Evolutionary conservation across 2,113 vertebrate species (phyloP), one percentile per base, ranked within the genome.

Genomic region (Azemiops feae): DNA sequence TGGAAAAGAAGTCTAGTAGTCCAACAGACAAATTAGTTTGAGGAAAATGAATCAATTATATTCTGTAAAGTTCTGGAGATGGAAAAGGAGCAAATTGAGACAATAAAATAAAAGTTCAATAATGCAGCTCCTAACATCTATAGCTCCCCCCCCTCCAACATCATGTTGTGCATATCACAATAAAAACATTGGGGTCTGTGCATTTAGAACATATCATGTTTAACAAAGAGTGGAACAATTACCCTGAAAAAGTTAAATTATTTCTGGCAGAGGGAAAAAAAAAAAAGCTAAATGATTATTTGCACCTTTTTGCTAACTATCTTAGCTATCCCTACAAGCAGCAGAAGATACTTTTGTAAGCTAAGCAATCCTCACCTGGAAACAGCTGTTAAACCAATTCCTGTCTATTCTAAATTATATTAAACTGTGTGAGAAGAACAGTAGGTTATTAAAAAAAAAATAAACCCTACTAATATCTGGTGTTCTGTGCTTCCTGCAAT

Each of bases 341-440:
- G 10, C 25, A 60, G 20, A 58, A 91, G 47, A 58, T 54, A 50
- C 81, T 23, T 50, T 52, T 87, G 45, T 57, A 93, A 34, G 89
- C 91, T 88, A 93, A 96, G 91, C 12, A 94, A 92, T 20, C 23
- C 14, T 69, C 27, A 93, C 64, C 87, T 91, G 90, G 90, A 95
- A 95, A 52, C 92, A 92, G 45, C 64, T 94, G 88, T 92, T 60
- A 95, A 94, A 97, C 96, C 91, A 74, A 85, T 95, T 94, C 57
- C n/a, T 58, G 91, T 53, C 88, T 95, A 89, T 30, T 95, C 74
- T 50, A 94, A 94, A 94, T 95, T 91, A 95, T 94, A 25, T 87
- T 96, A 69, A 92, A 92, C 87, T 92, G 39, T 88, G 86, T 96
- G 93, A 96, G 95, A 97, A 1, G 93, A 94, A 91, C 93, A 97